phyloP scores from a whole-genome alignment of 2,797 vertebrate genomes.

The Xenopus petersii region DNA sequence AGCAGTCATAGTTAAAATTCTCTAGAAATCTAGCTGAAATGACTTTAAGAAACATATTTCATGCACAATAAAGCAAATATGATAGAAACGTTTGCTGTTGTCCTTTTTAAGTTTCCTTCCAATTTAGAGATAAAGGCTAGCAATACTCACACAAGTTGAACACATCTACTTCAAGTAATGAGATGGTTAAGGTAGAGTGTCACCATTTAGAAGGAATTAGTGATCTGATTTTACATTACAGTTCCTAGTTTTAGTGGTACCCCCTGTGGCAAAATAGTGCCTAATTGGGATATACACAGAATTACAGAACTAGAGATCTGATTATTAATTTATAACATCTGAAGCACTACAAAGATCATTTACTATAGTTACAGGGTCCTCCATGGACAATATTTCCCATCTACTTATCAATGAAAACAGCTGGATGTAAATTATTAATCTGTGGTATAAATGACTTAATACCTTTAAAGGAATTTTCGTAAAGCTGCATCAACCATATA shows the following conservation, averaged over 20 bases:
- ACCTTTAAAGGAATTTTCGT: conserved; percentile 37
- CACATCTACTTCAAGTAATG: neutral
- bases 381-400: conserved; percentile 44
- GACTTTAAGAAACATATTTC: too few relatives aligned
- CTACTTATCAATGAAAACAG: conserved; percentile 48
- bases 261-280: conserved; percentile 43
- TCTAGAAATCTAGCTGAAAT: too few relatives aligned
- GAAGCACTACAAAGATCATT: conserved; percentile 47
- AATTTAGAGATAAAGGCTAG: neutral
- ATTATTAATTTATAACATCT: conserved; percentile 46
- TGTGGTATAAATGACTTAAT: conserved; percentile 38
- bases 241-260: conserved; percentile 26
- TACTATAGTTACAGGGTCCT: conserved; percentile 36
- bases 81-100: too few relatives aligned
- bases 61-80: too few relatives aligned
- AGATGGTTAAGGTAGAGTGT: conserved; percentile 20
- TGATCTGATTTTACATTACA: conserved; percentile 10
- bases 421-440: conserved; percentile 50
- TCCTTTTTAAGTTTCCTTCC: too few relatives aligned
- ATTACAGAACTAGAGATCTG: conserved; percentile 42
- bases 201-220: conserved; percentile 37
- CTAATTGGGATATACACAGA: conserved; percentile 43
- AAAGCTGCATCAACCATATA: conserved; percentile 6
- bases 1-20: too few relatives aligned
- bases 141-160: neutral